A percentile compares a stretch with the other conserved stretches of the same genome.
These are phyloP conservation scores for Andricus curvator DNA, from an alignment of 2,888 invertebrate species.

Conservation along the genomic window DNA sequence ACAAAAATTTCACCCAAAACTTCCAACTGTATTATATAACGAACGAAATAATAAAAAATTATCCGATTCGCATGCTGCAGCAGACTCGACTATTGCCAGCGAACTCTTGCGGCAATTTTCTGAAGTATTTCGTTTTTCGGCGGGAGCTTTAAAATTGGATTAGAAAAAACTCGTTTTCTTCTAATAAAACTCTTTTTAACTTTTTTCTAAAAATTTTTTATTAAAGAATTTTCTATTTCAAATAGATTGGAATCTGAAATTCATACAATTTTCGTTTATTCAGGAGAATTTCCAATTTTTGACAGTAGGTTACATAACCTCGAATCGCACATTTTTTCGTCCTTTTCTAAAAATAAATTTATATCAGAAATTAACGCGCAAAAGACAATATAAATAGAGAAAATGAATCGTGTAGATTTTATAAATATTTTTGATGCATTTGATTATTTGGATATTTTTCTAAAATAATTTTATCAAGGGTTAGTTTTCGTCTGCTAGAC, in stretches of 20 bases:
- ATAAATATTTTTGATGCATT: no score
- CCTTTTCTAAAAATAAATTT: no score
- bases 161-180: neutral
- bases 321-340: no score
- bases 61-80: neutral
- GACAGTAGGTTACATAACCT: no score
- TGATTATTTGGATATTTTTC: no score
- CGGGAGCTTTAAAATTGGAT: neutral
- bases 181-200: neutral
- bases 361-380: no score
- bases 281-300: no score
- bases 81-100: neutral
- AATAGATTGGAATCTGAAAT: neutral
- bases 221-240: neutral
- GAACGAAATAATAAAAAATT: neutral
- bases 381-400: neutral
- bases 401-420: neutral
- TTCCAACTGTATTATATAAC: constrained; percentile 20
- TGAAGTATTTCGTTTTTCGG: neutral
- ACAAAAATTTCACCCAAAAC: constrained; percentile 1
- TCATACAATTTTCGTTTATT: no score
- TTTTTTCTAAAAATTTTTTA: neutral
- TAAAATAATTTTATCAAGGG: neutral
- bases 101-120: neutral
- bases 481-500: constrained; percentile 23